phyloP scores from a whole-genome alignment of 1,140 invertebrate genomes.

The Trichoplusia ni region DNA sequence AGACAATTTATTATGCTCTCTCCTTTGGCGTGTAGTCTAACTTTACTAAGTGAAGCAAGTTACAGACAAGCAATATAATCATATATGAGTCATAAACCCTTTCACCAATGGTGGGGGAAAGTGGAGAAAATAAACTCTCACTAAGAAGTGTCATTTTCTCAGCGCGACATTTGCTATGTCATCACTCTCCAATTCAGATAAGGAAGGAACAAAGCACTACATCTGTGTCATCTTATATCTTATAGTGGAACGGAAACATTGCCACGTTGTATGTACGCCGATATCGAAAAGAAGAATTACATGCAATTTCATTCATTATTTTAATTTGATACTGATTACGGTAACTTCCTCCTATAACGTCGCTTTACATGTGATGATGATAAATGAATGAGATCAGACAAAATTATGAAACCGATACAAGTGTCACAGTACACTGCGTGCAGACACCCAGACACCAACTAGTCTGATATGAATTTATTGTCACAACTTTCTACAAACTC shows the following conservation, averaged over 20 bases:
- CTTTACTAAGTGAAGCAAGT: slow-evolving; percentile 26
- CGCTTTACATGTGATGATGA: slow-evolving; percentile 26
- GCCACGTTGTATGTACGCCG: background rate
- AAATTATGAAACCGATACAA: slow-evolving; percentile 18
- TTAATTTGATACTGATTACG: slow-evolving; percentile 20
- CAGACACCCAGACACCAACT: slow-evolving; percentile 11
- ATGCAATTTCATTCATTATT: slow-evolving; percentile 10
- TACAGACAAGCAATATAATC: background rate
- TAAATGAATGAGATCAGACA: slow-evolving; percentile 40
- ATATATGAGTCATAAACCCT: background rate
- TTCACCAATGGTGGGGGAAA: too few relatives aligned
- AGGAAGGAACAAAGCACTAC: too few relatives aligned
- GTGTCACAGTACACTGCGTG: background rate
- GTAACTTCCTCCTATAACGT: slow-evolving; percentile 6
- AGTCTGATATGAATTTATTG: slow-evolving; percentile 56
- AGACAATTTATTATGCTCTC: slow-evolving; percentile 50
- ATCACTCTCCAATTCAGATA: too few relatives aligned
- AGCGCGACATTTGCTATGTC: too few relatives aligned
- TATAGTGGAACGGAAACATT: background rate
- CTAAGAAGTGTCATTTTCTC: too few relatives aligned
- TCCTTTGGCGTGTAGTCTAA: slow-evolving; percentile 44
- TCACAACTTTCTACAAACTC: slow-evolving; percentile 37
- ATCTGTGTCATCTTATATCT: too few relatives aligned
- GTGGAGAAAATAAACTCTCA: too few relatives aligned
- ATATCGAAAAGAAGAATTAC: slow-evolving; percentile 20